These are phyloP conservation scores for Arrhopalites spinosus DNA, from an alignment of 2,888 invertebrate species.

Conservation along the genomic window DNA sequence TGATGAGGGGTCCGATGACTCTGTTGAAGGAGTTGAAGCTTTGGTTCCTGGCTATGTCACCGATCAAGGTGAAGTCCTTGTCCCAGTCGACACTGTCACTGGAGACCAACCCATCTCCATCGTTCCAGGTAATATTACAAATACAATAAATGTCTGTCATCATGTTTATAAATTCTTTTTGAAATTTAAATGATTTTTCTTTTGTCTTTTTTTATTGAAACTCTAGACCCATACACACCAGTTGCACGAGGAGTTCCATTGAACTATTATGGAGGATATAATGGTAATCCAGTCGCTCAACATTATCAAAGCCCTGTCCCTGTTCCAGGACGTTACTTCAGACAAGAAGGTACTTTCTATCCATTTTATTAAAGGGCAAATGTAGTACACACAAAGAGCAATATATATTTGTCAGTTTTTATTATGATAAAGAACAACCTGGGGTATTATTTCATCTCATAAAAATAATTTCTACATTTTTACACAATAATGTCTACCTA, in stretches of 20 bases:
- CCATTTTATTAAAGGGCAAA: neutral
- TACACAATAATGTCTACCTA: neutral
- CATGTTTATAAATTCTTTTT: constrained; percentile 5
- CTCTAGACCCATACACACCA: constrained; percentile 51
- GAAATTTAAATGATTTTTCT: neutral
- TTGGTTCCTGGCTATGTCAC: constrained; percentile 55
- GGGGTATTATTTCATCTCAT: neutral
- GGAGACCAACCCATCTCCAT: constrained; percentile 54
- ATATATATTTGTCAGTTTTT: neutral
- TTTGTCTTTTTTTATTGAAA: constrained; percentile 1
- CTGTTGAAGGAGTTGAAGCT: constrained; percentile 47
- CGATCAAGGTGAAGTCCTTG: constrained; percentile 55
- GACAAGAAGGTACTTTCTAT: constrained; percentile 36
- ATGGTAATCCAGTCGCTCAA: neutral
- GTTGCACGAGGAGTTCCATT: constrained; percentile 44
- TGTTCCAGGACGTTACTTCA: constrained; percentile 24
- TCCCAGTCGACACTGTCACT: constrained; percentile 55
- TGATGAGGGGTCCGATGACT: constrained; percentile 20
- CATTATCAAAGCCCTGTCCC: neutral
- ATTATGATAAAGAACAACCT: constrained; percentile 1
- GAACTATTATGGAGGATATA: constrained; percentile 30
- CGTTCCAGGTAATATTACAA: constrained; percentile 48
- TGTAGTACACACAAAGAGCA: neutral
- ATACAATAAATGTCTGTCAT: no score
- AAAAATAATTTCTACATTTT: constrained; percentile 15